phyloP scores from a whole-genome alignment of 2,888 invertebrate genomes.

The Argyra leucocephala region DNA sequence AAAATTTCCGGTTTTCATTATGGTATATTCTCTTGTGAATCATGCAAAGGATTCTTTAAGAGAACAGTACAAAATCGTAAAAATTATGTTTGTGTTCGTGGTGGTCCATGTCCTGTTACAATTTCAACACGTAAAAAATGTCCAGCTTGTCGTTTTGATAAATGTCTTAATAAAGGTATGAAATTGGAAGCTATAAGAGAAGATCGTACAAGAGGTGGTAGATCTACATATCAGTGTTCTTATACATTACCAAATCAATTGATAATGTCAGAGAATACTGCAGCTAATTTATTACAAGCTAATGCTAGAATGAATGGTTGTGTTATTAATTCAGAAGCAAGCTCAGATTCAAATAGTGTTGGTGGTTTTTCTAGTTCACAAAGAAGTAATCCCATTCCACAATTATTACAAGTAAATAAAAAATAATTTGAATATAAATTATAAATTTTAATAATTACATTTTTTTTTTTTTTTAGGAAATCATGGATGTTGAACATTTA shows the following conservation, averaged over 20 bases:
- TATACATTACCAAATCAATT: slow-evolving; percentile 72
- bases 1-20: slow-evolving; percentile 96
- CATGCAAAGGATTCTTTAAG: slow-evolving; percentile 97
- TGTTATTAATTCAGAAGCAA: slow-evolving; percentile 45
- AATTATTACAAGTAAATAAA: slow-evolving; percentile 54
- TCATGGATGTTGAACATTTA: slow-evolving; percentile 91
- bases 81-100: slow-evolving; percentile 86
- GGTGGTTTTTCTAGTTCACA: slow-evolving; percentile 9
- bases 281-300: slow-evolving; percentile 20
- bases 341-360: slow-evolving; percentile 23
- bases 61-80: slow-evolving; percentile 97
- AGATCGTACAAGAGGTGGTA: slow-evolving; percentile 87
- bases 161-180: slow-evolving; percentile 93
- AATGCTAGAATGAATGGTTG: slow-evolving; percentile 28
- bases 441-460: slow-evolving; percentile 13
- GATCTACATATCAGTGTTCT: slow-evolving; percentile 92
- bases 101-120: slow-evolving; percentile 84
- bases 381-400: slow-evolving; percentile 47
- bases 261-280: slow-evolving; percentile 43
- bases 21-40: slow-evolving; percentile 95
- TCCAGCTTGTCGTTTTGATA: slow-evolving; percentile 92
- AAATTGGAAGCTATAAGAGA: slow-evolving; percentile 93
- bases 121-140: slow-evolving; percentile 92
- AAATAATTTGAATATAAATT: neutral
- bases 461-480: slow-evolving; percentile 54